Evolutionary conservation across 1,140 invertebrate species (phyloP).

Genomic region (Drosophila guanche): DNA sequence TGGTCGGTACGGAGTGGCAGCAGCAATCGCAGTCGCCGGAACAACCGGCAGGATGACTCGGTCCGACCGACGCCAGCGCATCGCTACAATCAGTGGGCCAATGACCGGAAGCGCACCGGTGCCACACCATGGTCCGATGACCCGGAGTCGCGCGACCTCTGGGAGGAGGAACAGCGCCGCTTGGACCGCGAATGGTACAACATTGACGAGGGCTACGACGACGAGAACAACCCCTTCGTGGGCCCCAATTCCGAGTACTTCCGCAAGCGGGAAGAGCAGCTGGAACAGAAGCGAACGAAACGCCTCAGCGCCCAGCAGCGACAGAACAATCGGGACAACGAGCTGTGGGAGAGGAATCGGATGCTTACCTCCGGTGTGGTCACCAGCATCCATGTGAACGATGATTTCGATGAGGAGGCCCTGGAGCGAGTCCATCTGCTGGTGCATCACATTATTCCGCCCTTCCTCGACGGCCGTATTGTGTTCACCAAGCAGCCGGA

Average conservation of each 20-base stretch:
- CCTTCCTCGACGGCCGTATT: slow-evolving; percentile 98
- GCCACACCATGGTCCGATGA: slow-evolving; percentile 86
- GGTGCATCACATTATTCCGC: slow-evolving; percentile 99
- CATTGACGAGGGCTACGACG: slow-evolving; percentile 96
- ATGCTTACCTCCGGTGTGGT: slow-evolving; percentile 99
- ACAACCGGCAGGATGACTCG: slow-evolving; percentile 87
- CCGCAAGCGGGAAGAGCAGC: slow-evolving; percentile 93
- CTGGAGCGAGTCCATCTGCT: slow-evolving; percentile 95
- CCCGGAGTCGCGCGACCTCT: slow-evolving; percentile 90
- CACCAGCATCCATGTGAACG: slow-evolving; percentile 93
- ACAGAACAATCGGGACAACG: slow-evolving; percentile 98
- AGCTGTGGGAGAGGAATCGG: slow-evolving; percentile 99
- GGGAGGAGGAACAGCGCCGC: slow-evolving; percentile 97
- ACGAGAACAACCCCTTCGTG: slow-evolving; percentile 96
- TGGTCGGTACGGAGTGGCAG: slow-evolving; percentile 69
- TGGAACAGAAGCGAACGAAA: slow-evolving; percentile 95
- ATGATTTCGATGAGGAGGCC: slow-evolving; percentile 97
- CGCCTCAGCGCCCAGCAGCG: slow-evolving; percentile 96
- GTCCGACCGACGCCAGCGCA: slow-evolving; percentile 92
- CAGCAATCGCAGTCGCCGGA: slow-evolving; percentile 84
- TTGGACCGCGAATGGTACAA: slow-evolving; percentile 98
- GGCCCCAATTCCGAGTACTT: slow-evolving; percentile 95
- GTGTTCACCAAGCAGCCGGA: slow-evolving; percentile 99
- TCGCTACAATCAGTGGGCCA: slow-evolving; percentile 89
- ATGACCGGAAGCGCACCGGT: slow-evolving; percentile 87